phyloP scores from a whole-genome alignment of 2,797 vertebrate species.

The Melanogrammus aeglefinus region DNA sequence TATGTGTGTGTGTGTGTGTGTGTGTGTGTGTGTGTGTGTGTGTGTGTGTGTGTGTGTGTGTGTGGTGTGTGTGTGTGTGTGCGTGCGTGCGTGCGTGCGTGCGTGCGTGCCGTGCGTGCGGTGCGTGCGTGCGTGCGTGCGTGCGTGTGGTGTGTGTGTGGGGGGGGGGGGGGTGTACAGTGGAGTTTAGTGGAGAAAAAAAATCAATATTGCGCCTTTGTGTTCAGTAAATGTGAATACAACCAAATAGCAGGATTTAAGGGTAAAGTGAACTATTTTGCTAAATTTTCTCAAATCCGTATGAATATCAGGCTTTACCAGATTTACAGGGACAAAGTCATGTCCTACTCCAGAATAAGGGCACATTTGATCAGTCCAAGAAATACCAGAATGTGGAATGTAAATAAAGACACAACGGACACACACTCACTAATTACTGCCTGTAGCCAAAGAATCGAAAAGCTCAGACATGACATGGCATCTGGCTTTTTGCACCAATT shows the following conservation, averaged over 20 bases:
- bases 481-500: background rate
- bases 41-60: background rate
- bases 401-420: background rate
- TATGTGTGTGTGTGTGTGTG: conserved; percentile 1
- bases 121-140: conserved; percentile 1
- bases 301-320: conserved; percentile 64
- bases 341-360: conserved; percentile 52
- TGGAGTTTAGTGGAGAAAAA: conserved; percentile 55
- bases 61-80: conserved; percentile 4
- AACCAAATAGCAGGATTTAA: conserved; percentile 76
- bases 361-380: background rate
- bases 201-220: conserved; percentile 83
- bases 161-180: conserved; percentile 38
- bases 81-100: background rate
- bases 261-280: conserved; percentile 76
- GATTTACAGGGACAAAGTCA: conserved; percentile 46
- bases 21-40: background rate
- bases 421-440: background rate
- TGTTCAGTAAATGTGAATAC: conserved; percentile 76
- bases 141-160: background rate
- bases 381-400: background rate
- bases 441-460: background rate
- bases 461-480: background rate
- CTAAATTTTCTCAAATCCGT: conserved; percentile 69
- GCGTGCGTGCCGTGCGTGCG: too few species aligned